Evolutionary conservation across 2,888 invertebrate genomes (phyloP), one percentile per base, ranked within the genome.

Genomic region (Amphipyra tragopoginis): DNA sequence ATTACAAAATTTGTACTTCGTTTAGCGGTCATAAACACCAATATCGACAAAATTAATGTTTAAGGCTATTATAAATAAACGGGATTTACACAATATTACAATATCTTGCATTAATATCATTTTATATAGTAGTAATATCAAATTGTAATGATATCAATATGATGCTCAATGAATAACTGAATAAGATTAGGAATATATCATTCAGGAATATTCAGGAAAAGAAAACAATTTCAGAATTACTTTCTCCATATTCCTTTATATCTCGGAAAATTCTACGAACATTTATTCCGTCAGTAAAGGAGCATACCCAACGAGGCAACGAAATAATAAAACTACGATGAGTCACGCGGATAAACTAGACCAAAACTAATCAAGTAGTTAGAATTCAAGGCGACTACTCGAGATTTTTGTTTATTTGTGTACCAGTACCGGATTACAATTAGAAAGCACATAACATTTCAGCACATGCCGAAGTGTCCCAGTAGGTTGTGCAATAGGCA

Each of bases 361-460:
- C 34, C 45, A 72, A 47, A 56, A 10, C 33, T 48, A 62, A 72
- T 61, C 44, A 63, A 59, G 39, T 51, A 59, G 33, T 65, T 64
- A 44, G n/a, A 50, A 77, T 77, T 72, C 72, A 72, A 59, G 51
- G 55, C 48, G 43, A 26, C 39, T 40, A 49, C 64, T 64, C 39
- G 45, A 65, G 64, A 72, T 75, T 61, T 70, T 72, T 65, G 72
- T 80, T 75, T 70, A 73, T 60, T 66, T 75, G 74, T 79, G 66
- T 70, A 75, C 63, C 65, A 71, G 61, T 70, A 54, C 75, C 52
- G 71, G 62, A 63, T 78, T 59, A 75, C 78, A 85, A 87, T 86
- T 92, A 90, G 92, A 93, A 93, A 93, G 92, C 82, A 76, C 72
- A 84, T 84, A 83, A 79, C 80, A 82, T 86, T 87, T 86, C 79